Percentiles rank a stretch among this genome's conserved stretches.
These are phyloP conservation scores for Drosophila siamana DNA, from an alignment of 2,888 invertebrate genomes.

Conservation along the genomic window DNA sequence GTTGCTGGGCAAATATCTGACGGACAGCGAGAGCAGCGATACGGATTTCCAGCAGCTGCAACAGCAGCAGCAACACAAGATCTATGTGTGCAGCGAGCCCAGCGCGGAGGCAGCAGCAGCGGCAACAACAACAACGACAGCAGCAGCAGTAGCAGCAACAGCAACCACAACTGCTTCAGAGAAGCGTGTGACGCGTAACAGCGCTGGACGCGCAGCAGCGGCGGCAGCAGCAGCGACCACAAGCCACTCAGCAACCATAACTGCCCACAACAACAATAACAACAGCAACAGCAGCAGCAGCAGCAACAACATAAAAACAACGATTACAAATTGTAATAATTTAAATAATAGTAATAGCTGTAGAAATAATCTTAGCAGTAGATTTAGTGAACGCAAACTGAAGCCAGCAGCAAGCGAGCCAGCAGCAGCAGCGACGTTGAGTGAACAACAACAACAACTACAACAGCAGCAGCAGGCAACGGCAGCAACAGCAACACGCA, in stretches of 20 bases:
- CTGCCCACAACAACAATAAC: slow-evolving; percentile 44
- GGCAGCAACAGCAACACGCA: slow-evolving; percentile 33
- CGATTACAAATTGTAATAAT: slow-evolving; percentile 81
- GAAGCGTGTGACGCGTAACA: slow-evolving; percentile 74
- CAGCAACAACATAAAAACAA: slow-evolving; percentile 65
- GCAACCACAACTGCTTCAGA: slow-evolving; percentile 19
- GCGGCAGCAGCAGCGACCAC: slow-evolving; percentile 29
- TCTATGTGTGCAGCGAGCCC: slow-evolving; percentile 38
- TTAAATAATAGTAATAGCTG: slow-evolving; percentile 75
- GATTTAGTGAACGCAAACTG: slow-evolving; percentile 69
- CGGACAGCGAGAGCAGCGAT: slow-evolving; percentile 71
- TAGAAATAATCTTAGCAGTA: slow-evolving; percentile 67
- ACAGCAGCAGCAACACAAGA: slow-evolving; percentile 35
- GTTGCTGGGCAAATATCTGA: slow-evolving; percentile 48
- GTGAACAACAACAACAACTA: slow-evolving; percentile 19
- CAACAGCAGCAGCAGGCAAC: slow-evolving; percentile 50
- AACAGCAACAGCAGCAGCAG: slow-evolving; percentile 32
- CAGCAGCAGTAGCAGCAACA: slow-evolving; percentile 29
- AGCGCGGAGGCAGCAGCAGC: slow-evolving; percentile 38
- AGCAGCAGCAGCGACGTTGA: slow-evolving; percentile 46
- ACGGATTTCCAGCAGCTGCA: slow-evolving; percentile 53
- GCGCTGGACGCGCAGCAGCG: slow-evolving; percentile 52
- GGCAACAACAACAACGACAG: slow-evolving; percentile 24
- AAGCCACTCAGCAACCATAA: slow-evolving; percentile 34
- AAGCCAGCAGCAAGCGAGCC: slow-evolving; percentile 56